Conservation (phyloP, 2,113 vertebrate species). For the Gobius niger region DNA sequence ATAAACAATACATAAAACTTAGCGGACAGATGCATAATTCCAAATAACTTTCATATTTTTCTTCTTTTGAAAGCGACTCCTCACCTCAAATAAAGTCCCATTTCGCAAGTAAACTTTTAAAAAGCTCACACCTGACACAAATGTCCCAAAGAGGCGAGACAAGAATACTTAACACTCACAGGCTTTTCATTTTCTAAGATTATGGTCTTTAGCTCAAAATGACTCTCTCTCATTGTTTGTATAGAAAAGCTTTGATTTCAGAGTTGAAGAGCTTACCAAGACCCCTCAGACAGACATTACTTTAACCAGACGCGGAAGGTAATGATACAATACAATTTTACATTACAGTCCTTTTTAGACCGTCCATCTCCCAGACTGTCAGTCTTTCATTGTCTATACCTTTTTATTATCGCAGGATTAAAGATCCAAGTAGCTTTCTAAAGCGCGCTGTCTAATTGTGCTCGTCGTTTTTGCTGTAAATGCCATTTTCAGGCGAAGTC, state of each 20-base stretch:
- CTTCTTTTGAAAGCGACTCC: background rate
- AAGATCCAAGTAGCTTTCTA: slow-evolving; percentile 54
- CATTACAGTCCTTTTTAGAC: slow-evolving; percentile 19
- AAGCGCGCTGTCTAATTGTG: slow-evolving; percentile 65
- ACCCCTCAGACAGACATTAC: slow-evolving; percentile 31
- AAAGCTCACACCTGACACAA: background rate
- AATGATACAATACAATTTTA: slow-evolving; percentile 52
- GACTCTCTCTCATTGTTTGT: slow-evolving; percentile 18
- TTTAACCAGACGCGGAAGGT: slow-evolving; percentile 29
- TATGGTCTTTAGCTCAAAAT: slow-evolving; percentile 32
- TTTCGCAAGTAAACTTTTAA: background rate
- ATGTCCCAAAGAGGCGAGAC: slow-evolving; percentile 10
- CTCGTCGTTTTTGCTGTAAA: slow-evolving; percentile 77
- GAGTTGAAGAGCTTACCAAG: slow-evolving; percentile 27
- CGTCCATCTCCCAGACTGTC: slow-evolving; percentile 38
- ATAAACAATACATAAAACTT: no score
- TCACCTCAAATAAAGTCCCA: background rate
- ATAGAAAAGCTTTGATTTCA: slow-evolving; percentile 26
- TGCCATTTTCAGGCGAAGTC: slow-evolving; percentile 72
- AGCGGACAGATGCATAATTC: background rate
- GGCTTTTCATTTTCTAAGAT: slow-evolving; percentile 43
- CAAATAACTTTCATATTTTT: background rate
- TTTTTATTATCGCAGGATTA: slow-evolving; percentile 65
- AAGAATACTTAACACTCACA: slow-evolving; percentile 33
- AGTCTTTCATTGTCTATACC: slow-evolving; percentile 53